These are phyloP conservation scores for Sebastes vulpes DNA, from an alignment of 2,797 vertebrate genomes.

Conservation along the genomic window DNA sequence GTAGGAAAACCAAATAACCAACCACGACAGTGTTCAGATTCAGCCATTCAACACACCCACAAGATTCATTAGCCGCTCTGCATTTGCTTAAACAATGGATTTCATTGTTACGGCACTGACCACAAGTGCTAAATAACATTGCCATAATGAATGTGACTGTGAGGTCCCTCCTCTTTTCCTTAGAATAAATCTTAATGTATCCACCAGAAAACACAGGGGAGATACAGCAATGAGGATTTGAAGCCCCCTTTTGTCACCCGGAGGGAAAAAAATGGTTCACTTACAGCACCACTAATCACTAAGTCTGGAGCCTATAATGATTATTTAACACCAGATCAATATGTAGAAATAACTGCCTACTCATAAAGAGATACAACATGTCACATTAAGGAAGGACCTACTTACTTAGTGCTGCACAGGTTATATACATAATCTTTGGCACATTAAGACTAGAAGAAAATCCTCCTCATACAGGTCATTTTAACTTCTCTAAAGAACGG, in stretches of 20 bases:
- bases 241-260: slow-evolving; percentile 44
- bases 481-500: neutral
- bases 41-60: slow-evolving; percentile 1
- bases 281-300: slow-evolving; percentile 72
- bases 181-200: slow-evolving; percentile 51
- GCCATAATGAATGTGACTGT: neutral
- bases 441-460: slow-evolving; percentile 36
- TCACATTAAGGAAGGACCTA: slow-evolving; percentile 41
- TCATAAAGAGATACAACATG: slow-evolving; percentile 67
- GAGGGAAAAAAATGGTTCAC: slow-evolving; percentile 40
- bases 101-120: slow-evolving; percentile 1
- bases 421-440: slow-evolving; percentile 45
- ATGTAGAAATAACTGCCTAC: slow-evolving; percentile 56
- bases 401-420: slow-evolving; percentile 27
- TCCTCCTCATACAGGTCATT: neutral
- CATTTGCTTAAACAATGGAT: slow-evolving; percentile 21
- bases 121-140: slow-evolving; percentile 12
- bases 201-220: slow-evolving; percentile 33
- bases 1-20: slow-evolving; percentile 31
- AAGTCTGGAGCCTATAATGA: slow-evolving; percentile 67
- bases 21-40: neutral
- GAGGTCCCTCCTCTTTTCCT: slow-evolving; percentile 22
- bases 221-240: slow-evolving; percentile 22
- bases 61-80: slow-evolving; percentile 4
- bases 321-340: slow-evolving; percentile 80